These are phyloP conservation scores for Halichondria panicea DNA, from an alignment of 37 sponge, comb jelly and placozoan genomes.

Conservation along the genomic window DNA sequence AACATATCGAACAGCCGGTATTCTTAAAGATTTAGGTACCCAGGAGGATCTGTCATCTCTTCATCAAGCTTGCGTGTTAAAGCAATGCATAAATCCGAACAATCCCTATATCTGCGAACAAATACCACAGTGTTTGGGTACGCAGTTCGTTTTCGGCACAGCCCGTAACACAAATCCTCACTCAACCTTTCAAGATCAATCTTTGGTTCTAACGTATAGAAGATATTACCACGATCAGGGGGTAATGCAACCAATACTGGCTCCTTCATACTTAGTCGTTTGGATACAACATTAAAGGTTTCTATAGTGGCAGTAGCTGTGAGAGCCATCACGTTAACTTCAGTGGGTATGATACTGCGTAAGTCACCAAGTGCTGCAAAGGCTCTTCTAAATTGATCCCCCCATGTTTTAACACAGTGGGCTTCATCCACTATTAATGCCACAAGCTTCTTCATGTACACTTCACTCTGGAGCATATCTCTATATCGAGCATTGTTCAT, in stretches of 20 bases:
- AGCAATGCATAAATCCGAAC: no score
- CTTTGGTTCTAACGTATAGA: background rate
- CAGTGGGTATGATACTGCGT: conserved; percentile 17
- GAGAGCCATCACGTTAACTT: conserved; percentile 27
- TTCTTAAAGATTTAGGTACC: no score
- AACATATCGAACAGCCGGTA: no score
- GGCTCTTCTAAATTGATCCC: conserved; percentile 41
- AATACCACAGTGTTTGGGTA: no score
- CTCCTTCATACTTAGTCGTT: background rate
- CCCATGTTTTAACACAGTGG: conserved; percentile 60
- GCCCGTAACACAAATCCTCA: no score
- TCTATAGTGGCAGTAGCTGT: conserved; percentile 42
- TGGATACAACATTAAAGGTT: conserved; percentile 7
- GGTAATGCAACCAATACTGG: conserved; percentile 23
- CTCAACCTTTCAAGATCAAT: background rate
- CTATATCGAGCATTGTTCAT: conserved; percentile 23
- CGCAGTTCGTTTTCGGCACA: no score
- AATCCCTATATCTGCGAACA: no score
- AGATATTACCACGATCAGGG: conserved; percentile 23
- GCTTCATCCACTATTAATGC: conserved; percentile 65
- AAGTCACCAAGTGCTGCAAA: conserved; percentile 19
- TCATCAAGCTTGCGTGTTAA: no score
- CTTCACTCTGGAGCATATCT: conserved; percentile 33
- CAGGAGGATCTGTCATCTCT: no score
- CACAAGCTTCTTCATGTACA: conserved; percentile 30